phyloP scores from a whole-genome alignment of 2,797 vertebrate genomes.

The Sibirionetta formosa region DNA sequence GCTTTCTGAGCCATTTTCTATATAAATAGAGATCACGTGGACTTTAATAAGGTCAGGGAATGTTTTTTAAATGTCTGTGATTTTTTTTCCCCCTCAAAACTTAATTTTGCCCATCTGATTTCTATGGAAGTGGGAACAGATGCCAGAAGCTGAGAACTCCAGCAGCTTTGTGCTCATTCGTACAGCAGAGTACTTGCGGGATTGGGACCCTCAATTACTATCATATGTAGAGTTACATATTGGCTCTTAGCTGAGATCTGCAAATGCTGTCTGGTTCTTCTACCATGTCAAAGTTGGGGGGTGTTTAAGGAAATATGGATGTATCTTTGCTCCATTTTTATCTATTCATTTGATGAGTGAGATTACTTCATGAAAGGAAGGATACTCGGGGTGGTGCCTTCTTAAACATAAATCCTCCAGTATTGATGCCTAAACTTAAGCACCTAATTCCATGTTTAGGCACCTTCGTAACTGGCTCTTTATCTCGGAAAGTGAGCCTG shows the following conservation, averaged over 20 bases:
- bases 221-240: conserved; percentile 53
- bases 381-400: neutral
- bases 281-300: neutral
- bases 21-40: conserved; percentile 74
- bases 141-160: conserved; percentile 71
- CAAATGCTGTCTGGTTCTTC: conserved; percentile 52
- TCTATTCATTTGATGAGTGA: conserved; percentile 19
- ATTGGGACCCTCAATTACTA: conserved; percentile 74
- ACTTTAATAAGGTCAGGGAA: conserved; percentile 78
- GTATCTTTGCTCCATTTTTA: neutral
- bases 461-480: conserved; percentile 1
- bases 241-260: conserved; percentile 56
- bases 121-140: conserved; percentile 75
- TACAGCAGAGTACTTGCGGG: conserved; percentile 41
- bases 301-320: conserved; percentile 11
- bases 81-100: conserved; percentile 50
- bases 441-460: conserved; percentile 23
- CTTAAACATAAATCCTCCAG: conserved; percentile 4
- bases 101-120: conserved; percentile 78
- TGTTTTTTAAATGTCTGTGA: conserved; percentile 74
- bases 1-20: conserved; percentile 71
- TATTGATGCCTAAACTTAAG: conserved; percentile 7
- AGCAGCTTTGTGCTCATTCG: conserved; percentile 62
- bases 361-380: conserved; percentile 24
- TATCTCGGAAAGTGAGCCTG: conserved; percentile 8